Evolutionary conservation across 2,797 vertebrate genomes (phyloP).

Genomic region (Gadopsis bispinosus): DNA sequence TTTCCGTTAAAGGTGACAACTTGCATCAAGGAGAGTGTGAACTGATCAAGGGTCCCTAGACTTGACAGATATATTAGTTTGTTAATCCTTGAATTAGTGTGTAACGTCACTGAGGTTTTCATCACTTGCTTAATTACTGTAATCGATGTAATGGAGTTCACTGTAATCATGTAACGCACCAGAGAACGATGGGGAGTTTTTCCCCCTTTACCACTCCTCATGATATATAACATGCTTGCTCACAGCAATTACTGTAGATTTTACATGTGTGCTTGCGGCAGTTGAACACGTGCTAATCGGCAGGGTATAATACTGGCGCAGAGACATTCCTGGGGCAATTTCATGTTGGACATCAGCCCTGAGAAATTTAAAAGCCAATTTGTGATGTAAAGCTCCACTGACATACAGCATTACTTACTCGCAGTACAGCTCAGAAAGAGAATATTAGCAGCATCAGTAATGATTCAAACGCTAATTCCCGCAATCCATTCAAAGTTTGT

Average conservation of each 20-base stretch:
- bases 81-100: constrained; percentile 10
- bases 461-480: constrained; percentile 13
- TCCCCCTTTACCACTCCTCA: neutral
- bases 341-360: constrained; percentile 34
- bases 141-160: constrained; percentile 21
- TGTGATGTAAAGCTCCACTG: constrained; percentile 13
- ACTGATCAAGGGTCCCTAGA: constrained; percentile 16
- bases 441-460: neutral
- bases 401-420: neutral
- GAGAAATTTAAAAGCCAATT: constrained; percentile 25
- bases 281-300: constrained; percentile 27
- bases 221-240: constrained; percentile 60
- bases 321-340: constrained; percentile 45
- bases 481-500: neutral
- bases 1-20: constrained; percentile 21
- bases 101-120: constrained; percentile 3
- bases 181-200: neutral
- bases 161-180: constrained; percentile 12
- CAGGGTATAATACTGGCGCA: constrained; percentile 16
- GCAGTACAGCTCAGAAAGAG: constrained; percentile 1
- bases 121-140: constrained; percentile 13
- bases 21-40: constrained; percentile 12
- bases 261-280: constrained; percentile 37
- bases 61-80: constrained; percentile 15
- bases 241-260: constrained; percentile 41